phyloP scores from a whole-genome alignment of 1,140 invertebrate species.

The Protaetia brevitarsis region DNA sequence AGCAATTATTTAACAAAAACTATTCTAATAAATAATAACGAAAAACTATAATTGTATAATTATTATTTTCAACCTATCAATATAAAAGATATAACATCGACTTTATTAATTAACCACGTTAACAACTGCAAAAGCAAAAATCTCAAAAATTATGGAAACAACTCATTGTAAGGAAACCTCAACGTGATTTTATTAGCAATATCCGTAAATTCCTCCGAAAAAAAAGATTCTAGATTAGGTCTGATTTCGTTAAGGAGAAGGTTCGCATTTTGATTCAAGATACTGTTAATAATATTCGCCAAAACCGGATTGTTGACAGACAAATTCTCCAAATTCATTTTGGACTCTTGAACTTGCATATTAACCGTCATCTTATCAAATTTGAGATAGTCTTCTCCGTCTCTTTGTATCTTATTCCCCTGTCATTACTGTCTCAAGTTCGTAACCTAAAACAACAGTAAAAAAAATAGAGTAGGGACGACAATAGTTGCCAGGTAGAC shows the following conservation, averaged over 20 bases:
- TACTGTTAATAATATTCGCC: conserved; percentile 50
- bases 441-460: conserved; percentile 58
- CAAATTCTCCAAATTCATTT: conserved; percentile 58
- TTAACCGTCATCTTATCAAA: conserved; percentile 58
- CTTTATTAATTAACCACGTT: too few relatives aligned
- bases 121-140: too few relatives aligned
- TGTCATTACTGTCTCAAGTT: conserved; percentile 55
- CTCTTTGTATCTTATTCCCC: conserved; percentile 52
- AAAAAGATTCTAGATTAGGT: conserved; percentile 60
- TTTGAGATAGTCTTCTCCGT: conserved; percentile 55
- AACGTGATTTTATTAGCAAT: conserved; percentile 67
- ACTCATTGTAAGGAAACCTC: conserved; percentile 65
- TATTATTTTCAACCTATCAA: too few relatives aligned
- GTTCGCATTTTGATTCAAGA: conserved; percentile 57
- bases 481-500: too few relatives aligned
- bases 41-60: too few relatives aligned
- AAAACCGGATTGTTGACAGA: conserved; percentile 59
- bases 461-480: neutral
- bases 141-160: conserved; percentile 53
- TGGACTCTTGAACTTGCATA: conserved; percentile 53
- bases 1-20: too few relatives aligned
- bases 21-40: too few relatives aligned
- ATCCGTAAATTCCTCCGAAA: conserved; percentile 63
- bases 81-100: too few relatives aligned
- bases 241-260: conserved; percentile 62